These are phyloP conservation scores for Pituophis catenifer DNA, from an alignment of 2,113 vertebrate species.

Conservation along the genomic window DNA sequence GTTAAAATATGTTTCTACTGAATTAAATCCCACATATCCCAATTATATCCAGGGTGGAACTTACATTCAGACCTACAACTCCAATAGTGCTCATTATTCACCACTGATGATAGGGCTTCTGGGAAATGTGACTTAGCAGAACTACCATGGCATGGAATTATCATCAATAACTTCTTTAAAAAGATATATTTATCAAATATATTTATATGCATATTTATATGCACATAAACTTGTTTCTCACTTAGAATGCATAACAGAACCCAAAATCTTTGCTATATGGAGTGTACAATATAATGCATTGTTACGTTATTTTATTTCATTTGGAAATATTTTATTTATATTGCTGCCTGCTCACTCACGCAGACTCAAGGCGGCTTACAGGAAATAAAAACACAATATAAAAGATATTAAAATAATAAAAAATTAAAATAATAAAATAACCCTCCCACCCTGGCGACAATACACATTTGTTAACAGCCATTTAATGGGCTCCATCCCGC, in stretches of 20 bases:
- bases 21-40: background rate
- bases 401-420: too few relatives aligned
- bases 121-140: background rate
- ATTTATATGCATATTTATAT: background rate
- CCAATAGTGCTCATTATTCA: background rate
- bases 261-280: background rate
- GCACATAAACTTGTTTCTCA: background rate
- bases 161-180: background rate
- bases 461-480: too few relatives aligned
- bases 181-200: background rate
- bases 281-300: background rate
- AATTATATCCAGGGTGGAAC: background rate
- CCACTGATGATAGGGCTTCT: background rate
- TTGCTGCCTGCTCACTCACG: too few relatives aligned
- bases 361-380: too few relatives aligned
- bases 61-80: background rate
- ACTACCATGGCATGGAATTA: background rate
- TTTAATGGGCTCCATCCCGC: too few relatives aligned
- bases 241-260: too few relatives aligned
- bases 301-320: too few relatives aligned
- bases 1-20: background rate
- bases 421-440: too few relatives aligned
- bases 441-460: too few relatives aligned
- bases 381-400: too few relatives aligned
- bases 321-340: too few relatives aligned